Percentiles rank a stretch among this genome's conserved stretches.
These are phyloP conservation scores for Chloroceryle amazona DNA, from an alignment of 2,797 vertebrate genomes.

Conservation along the genomic window DNA sequence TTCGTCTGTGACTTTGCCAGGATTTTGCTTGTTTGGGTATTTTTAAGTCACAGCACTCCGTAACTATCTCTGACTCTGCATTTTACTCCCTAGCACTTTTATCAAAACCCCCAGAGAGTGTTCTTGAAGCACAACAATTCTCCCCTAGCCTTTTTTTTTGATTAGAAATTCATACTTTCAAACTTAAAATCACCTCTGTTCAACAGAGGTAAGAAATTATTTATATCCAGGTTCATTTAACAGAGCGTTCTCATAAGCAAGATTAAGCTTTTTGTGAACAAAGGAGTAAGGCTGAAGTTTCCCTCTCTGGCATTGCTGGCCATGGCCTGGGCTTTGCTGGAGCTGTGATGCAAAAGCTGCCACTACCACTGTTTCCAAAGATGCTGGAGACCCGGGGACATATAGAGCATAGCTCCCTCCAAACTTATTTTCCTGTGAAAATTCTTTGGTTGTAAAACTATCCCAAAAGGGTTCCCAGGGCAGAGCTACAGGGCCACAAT, in stretches of 20 bases:
- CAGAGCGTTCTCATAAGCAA: neutral
- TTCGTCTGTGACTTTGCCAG: neutral
- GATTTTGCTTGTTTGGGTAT: neutral
- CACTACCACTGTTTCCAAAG: neutral
- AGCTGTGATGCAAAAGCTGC: neutral
- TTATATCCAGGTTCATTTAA: neutral
- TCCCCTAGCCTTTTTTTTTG: neutral
- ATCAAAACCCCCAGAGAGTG: neutral
- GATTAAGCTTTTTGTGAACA: neutral
- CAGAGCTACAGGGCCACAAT: neutral
- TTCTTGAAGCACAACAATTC: neutral
- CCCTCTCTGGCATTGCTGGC: neutral
- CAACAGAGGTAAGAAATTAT: neutral
- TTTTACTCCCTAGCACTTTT: conserved; percentile 6
- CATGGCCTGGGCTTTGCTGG: neutral
- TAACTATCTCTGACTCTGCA: neutral
- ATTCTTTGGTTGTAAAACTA: neutral
- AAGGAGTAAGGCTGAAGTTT: neutral
- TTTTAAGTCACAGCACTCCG: neutral
- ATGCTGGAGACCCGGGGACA: neutral
- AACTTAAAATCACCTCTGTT: conserved; percentile 4
- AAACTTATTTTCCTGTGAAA: neutral
- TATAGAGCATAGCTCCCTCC: neutral
- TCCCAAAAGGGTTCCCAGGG: neutral
- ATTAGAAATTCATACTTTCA: neutral